Base-by-base conservation (phyloP, 2,888 invertebrate genomes). In the Ochlodes sylvanus region DNA sequence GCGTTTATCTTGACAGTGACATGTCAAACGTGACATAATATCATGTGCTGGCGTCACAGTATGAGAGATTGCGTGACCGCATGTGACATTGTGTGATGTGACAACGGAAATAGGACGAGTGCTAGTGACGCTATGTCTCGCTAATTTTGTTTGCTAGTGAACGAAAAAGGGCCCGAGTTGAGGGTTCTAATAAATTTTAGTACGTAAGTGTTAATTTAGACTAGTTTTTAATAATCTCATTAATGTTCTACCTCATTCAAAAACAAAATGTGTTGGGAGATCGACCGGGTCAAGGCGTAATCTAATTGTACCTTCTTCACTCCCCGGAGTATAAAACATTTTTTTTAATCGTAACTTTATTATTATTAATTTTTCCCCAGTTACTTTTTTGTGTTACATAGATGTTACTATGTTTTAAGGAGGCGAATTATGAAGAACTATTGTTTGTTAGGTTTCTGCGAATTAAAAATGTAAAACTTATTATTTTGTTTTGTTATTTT, bases 361-460 rank as follows among this genome's bases (percentile, higher is more conserved):
- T 89, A 83, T 83, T 85, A 89, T 88, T 89, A 85, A 83, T 84
- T 82, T 86, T 89, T 87, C 84, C 88, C 90, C 89, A 88, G 91
- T 92, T 92, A 90, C 82, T 89, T 89, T 57, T 93, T 93, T 94
- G 93, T 94, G 92, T 94, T 94, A 90, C 93, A 92, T 94, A 94
- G 92, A 94, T 94, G 94, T 94, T 94, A 93, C 93, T 93, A 93
- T 93, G 93, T 93, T 93, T 92, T 94, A 92, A 91, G 92, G 82
- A 87, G 86, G 88, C 87, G 88, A 90, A 87, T 85, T 85, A 78
- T 87, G 86, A 87, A 87, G 89, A 92, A 92, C 83, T 92, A 93
- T 94, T 93, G 93, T 94, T 94, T 93, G 93, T 94, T 94, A 93
- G 93, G 89, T 94, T 93, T 93, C 93, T 89, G 92, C 92, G 86